Base-by-base conservation (phyloP, 1,140 invertebrate species). In the Platyura marginata region DNA sequence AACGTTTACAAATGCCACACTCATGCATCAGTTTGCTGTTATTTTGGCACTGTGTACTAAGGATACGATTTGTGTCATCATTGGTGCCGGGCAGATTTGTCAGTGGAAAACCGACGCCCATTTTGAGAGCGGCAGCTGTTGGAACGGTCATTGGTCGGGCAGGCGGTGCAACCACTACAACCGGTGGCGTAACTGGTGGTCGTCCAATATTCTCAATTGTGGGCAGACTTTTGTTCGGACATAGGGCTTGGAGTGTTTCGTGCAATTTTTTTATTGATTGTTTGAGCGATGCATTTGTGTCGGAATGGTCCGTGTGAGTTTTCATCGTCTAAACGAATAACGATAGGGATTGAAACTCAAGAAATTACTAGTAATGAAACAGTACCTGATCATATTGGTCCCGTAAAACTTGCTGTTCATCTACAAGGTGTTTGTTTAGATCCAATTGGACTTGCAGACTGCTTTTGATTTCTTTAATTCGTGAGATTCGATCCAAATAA, bases 1-100 rank as follows among this genome's bases (percentile, higher is more conserved):
- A 74, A 47, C 75, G 72, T 42, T 75, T 69, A 64, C 92, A 96
- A 43, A 87, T 82, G 18, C 81, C 84, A 64, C 91, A 93, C 54
- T 81, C 75, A 58, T 44, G 25, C 16, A 46, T 6, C 3, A 43
- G 20, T 10, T 40, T 29, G 5, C 23, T 18, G 9, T 46, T 43
- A 15, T 39, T 35, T 32, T 21, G 29, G 10, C 37, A 38, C 18
- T 61, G 59, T 0, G 56, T 75, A 44, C 71, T 74, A 3, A 74
- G 53, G 23, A 72, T 60, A 37, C 71, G 62, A 4, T 65, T 62
- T 32, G 68, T 62, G 40, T 64, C 64, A 2, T 63, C 62, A 13
- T 67, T 67, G 9, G 66, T 52, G 6, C 53, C 67, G 21, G 73
- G 70, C 46, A 75, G 68, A 55, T 75, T 72, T 47, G 68, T 72